Evolutionary conservation across 2,113 vertebrate species (phyloP).

Genomic region (Herpailurus yagouaroundi): DNA sequence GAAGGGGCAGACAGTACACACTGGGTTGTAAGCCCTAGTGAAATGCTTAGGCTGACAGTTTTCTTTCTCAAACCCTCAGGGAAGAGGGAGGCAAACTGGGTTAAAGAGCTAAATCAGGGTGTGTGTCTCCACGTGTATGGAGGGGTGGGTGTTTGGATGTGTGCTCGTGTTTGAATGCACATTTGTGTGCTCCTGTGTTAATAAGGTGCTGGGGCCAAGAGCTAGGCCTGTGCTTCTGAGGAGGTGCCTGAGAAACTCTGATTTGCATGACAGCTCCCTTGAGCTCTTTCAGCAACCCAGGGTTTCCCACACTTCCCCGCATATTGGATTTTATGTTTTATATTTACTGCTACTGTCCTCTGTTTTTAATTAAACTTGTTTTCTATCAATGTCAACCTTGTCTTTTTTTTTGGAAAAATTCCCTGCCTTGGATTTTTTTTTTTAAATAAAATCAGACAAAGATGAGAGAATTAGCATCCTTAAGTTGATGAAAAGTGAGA

Average conservation of each 20-base stretch:
- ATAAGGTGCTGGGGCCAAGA: not conserved
- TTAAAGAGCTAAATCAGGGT: not conserved
- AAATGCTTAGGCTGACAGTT: not conserved
- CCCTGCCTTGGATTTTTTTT: not conserved
- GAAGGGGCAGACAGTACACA: not conserved
- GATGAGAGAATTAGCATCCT: not conserved
- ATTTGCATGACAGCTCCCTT: not conserved
- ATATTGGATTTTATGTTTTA: slow-evolving; percentile 59
- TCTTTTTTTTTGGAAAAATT: slow-evolving; percentile 42
- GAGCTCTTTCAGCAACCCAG: not conserved
- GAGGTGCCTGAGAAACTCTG: not conserved
- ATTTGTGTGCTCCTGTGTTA: not conserved
- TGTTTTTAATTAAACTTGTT: slow-evolving; percentile 79
- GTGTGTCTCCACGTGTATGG: not conserved
- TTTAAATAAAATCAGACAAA: not conserved
- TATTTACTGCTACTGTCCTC: slow-evolving; percentile 55
- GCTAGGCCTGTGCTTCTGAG: not conserved
- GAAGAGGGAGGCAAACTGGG: not conserved
- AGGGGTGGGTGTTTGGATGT: not conserved
- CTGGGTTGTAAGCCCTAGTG: not conserved
- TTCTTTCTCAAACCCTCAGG: not conserved
- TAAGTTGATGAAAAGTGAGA: not conserved
- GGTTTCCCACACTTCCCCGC: not conserved
- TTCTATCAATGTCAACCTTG: slow-evolving; percentile 44
- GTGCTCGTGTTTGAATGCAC: not conserved